Percentiles rank a stretch among this genome's conserved stretches.
phyloP scores from a whole-genome alignment of 2,113 vertebrate genomes.

The Benitochromis conjunctus region DNA sequence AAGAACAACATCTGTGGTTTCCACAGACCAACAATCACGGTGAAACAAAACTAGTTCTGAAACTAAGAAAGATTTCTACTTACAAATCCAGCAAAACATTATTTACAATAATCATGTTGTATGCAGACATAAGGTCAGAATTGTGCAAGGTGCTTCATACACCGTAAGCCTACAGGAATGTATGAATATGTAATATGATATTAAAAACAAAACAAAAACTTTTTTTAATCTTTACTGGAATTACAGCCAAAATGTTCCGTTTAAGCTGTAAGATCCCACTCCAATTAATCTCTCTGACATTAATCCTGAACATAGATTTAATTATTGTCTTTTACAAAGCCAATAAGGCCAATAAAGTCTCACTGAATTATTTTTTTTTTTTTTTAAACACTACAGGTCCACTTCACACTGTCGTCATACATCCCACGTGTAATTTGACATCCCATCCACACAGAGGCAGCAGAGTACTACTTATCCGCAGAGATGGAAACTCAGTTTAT shows the following conservation, averaged over 20 bases:
- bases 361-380: not conserved
- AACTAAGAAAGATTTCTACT: not conserved
- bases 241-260: not conserved
- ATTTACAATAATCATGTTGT: not conserved
- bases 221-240: not conserved
- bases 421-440: not conserved
- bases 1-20: not conserved
- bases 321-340: not conserved
- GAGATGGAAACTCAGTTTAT: not conserved
- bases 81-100: not conserved
- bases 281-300: not conserved
- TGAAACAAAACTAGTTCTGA: not conserved
- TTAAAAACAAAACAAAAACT: not conserved
- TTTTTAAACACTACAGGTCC: not conserved
- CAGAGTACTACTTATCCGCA: not conserved
- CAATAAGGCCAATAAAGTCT: not conserved
- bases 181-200: not conserved
- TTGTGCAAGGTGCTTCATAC: not conserved
- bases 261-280: not conserved
- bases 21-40: not conserved
- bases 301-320: not conserved
- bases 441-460: conserved; percentile 54
- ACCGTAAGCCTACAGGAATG: not conserved
- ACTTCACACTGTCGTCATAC: not conserved
- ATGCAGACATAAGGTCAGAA: not conserved